Percentiles rank a stretch among this genome's conserved stretches.
phyloP scores from a whole-genome alignment of 30 jellyfish, hydroid and myxozoan genomes.

The Hydractinia symbiolongicarpus region DNA sequence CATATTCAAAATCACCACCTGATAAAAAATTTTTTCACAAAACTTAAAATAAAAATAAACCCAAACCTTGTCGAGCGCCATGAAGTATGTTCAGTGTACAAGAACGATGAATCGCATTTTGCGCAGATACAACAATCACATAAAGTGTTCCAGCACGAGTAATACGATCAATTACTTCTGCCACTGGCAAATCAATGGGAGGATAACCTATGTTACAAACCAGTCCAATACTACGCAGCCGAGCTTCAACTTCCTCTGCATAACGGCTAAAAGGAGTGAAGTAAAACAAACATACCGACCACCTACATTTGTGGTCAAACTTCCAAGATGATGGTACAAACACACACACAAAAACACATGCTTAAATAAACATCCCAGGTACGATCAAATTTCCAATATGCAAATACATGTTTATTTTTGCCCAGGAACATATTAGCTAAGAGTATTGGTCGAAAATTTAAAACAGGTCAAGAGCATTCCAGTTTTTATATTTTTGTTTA shows the following conservation, averaged over 20 bases:
- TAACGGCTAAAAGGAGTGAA: constrained; percentile 39
- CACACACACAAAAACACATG: no score
- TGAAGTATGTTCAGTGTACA: constrained; percentile 88
- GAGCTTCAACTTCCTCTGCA: constrained; percentile 81
- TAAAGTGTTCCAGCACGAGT: constrained; percentile 79
- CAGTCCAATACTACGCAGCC: constrained; percentile 78
- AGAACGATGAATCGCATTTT: constrained; percentile 73
- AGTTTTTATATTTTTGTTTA: no score
- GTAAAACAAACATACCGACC: no score
- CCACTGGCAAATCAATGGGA: constrained; percentile 69
- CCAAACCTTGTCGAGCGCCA: constrained; percentile 96
- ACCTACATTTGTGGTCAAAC: no score
- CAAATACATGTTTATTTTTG: no score
- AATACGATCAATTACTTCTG: constrained; percentile 68
- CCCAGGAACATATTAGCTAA: no score
- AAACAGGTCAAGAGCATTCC: no score
- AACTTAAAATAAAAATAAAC: neutral
- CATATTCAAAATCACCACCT: neutral
- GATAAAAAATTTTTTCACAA: neutral
- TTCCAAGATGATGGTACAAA: no score
- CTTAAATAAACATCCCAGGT: no score
- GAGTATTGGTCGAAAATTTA: no score
- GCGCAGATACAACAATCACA: constrained; percentile 72
- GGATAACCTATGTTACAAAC: constrained; percentile 76
- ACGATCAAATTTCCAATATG: no score